Evolutionary conservation across 2,113 vertebrate genomes (phyloP).

Genomic region (Gorsachius goisagi): DNA sequence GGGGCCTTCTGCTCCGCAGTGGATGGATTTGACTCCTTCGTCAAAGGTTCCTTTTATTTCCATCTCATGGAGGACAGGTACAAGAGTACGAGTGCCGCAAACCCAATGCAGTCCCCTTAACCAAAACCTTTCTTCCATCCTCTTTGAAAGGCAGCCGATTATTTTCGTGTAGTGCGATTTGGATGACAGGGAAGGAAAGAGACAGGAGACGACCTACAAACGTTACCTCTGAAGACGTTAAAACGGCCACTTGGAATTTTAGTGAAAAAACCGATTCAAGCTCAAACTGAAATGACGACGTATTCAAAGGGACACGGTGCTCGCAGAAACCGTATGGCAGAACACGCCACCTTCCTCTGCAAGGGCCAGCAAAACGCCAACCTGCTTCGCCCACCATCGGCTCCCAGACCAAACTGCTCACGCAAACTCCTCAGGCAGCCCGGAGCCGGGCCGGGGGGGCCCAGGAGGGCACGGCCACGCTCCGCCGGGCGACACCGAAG

Average conservation of each 20-base stretch:
- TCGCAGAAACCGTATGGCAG: background rate
- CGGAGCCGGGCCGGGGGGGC: background rate
- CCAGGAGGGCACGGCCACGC: accelerated
- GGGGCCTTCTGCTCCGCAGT: background rate
- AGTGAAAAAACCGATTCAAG: background rate
- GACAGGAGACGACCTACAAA: background rate
- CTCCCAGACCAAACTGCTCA: background rate
- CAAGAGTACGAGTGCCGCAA: background rate
- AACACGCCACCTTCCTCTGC: background rate
- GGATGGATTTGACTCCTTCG: background rate
- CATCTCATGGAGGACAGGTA: background rate
- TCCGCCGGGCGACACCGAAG: background rate
- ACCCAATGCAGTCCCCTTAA: background rate
- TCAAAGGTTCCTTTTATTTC: background rate
- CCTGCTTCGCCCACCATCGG: background rate
- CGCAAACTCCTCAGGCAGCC: no score
- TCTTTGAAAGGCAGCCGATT: background rate
- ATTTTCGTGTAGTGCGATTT: background rate
- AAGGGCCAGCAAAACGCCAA: background rate
- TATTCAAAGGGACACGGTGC: background rate
- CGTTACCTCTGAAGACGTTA: background rate
- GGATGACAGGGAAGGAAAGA: background rate
- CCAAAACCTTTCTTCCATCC: background rate
- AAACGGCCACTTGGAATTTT: background rate
- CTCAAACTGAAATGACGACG: background rate